Conservation (phyloP, 64 coral and sea anemone species). For the Montipora sp. region DNA sequence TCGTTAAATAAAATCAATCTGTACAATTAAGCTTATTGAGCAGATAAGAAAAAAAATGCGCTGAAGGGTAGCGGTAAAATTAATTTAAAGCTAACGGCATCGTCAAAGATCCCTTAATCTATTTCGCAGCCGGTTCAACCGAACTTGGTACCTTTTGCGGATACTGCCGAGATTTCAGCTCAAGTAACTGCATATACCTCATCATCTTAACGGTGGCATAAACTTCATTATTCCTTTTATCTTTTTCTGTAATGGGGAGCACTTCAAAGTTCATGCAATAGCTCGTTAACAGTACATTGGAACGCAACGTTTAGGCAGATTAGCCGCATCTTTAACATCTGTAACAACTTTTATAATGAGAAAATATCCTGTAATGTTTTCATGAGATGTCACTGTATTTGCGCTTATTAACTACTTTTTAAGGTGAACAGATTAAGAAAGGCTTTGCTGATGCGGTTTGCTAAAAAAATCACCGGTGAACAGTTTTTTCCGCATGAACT, state of each 20-base stretch:
- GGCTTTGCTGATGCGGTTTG: slow-evolving; percentile 10
- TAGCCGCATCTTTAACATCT: slow-evolving; percentile 53
- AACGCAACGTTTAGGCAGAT: slow-evolving; percentile 20
- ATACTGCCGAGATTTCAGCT: background rate
- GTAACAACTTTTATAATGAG: slow-evolving; percentile 86
- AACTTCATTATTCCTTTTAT: background rate
- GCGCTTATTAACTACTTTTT: slow-evolving; percentile 49
- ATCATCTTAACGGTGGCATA: background rate
- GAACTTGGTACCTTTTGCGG: background rate
- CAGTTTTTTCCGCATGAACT: slow-evolving; percentile 23
- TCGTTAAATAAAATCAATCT: slow-evolving; percentile 73
- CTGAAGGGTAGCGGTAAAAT: slow-evolving; percentile 26
- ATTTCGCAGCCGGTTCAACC: background rate
- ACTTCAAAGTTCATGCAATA: background rate
- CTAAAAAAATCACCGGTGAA: background rate
- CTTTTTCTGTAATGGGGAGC: background rate
- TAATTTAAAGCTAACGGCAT: slow-evolving; percentile 37
- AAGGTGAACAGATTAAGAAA: slow-evolving; percentile 39
- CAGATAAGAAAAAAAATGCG: slow-evolving; percentile 51
- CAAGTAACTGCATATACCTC: background rate
- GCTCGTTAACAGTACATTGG: slow-evolving; percentile 18
- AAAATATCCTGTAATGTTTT: slow-evolving; percentile 73
- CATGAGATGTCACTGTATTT: slow-evolving; percentile 76
- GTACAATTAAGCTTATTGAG: slow-evolving; percentile 34
- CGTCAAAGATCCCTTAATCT: background rate